Evolutionary conservation across 2,888 invertebrate genomes (phyloP).

Genomic region (Mythimna lalbum): DNA sequence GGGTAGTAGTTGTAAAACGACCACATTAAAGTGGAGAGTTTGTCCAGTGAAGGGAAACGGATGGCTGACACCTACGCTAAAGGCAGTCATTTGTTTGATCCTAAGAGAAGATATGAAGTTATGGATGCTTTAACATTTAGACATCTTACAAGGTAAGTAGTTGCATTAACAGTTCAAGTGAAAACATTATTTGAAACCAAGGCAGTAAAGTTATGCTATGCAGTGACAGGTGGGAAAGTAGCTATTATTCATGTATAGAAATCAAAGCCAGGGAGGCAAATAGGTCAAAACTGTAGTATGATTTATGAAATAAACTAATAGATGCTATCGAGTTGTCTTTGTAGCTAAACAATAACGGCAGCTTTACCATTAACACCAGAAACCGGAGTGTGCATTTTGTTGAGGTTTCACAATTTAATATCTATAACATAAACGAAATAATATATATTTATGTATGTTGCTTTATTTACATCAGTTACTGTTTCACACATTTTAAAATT

Average conservation of each 20-base stretch:
- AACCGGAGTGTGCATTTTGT: not conserved
- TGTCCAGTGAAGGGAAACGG: conserved; percentile 57
- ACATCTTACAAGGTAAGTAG: conserved; percentile 12
- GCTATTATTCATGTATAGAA: conserved; percentile 18
- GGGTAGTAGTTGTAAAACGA: conserved; percentile 76
- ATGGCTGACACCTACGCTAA: conserved; percentile 57
- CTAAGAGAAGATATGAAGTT: conserved; percentile 34
- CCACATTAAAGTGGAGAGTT: conserved; percentile 74
- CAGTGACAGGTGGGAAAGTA: conserved; percentile 7
- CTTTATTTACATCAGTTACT: not conserved
- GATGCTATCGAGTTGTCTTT: conserved; percentile 5
- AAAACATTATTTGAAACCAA: conserved; percentile 18
- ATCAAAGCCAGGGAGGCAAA: conserved; percentile 18
- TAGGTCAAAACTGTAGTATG: conserved; percentile 7
- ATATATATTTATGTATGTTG: not conserved
- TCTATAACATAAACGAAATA: not conserved
- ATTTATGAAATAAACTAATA: conserved; percentile 8
- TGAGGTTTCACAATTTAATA: too few relatives aligned
- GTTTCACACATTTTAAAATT: not conserved
- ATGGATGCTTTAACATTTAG: conserved; percentile 31
- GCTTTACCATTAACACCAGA: not conserved
- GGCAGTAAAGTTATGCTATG: conserved; percentile 2
- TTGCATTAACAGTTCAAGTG: conserved; percentile 12
- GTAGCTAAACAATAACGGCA: not conserved
- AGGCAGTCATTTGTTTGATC: conserved; percentile 48